phyloP scores from a whole-genome alignment of 2,113 vertebrate species.

The Barnardius zonarius region DNA sequence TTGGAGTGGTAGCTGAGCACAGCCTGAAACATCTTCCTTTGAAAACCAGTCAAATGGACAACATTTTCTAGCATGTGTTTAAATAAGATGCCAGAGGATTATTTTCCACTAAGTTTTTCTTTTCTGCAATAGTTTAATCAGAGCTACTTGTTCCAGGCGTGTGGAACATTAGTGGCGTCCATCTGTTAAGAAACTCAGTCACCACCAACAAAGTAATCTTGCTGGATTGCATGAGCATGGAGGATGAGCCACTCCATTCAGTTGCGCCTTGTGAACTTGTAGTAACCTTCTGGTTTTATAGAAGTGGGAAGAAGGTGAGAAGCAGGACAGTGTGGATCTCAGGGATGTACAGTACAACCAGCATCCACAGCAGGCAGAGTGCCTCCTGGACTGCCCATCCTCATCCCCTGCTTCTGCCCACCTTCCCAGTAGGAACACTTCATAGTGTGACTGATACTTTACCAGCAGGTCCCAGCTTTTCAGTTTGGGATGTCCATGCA shows the following conservation, averaged over 20 bases:
- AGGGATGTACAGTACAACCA: background rate
- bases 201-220: background rate
- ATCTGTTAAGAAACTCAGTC: background rate
- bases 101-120: background rate
- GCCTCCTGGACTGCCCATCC: background rate
- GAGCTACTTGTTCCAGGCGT: background rate
- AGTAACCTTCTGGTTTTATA: background rate
- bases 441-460: background rate
- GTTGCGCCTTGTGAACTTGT: background rate
- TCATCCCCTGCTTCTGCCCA: background rate
- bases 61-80: background rate
- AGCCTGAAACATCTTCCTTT: background rate
- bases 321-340: background rate
- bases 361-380: background rate
- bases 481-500: accelerated
- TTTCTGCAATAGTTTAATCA: background rate
- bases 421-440: background rate
- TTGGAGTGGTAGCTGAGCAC: background rate
- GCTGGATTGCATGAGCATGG: background rate
- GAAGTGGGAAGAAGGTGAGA: background rate
- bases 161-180: background rate
- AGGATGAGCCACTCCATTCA: background rate
- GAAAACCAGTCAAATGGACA: background rate
- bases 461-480: background rate
- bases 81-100: background rate